Evolutionary conservation across 1,140 invertebrate species (phyloP).

Genomic region (Arion vulgaris): DNA sequence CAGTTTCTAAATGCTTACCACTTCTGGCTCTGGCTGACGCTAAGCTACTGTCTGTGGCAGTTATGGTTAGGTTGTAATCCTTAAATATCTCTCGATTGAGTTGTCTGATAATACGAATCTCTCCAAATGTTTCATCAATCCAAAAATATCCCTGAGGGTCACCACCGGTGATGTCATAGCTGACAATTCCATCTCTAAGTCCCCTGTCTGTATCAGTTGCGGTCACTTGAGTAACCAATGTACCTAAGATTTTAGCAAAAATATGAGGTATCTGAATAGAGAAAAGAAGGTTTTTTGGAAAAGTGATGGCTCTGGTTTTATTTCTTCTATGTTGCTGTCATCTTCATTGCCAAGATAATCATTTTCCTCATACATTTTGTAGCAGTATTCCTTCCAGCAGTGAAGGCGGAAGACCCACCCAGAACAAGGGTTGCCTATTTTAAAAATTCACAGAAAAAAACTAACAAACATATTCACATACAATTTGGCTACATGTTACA

Average conservation of each 20-base stretch:
- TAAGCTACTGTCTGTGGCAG: conserved; percentile 28
- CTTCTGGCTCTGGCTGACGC: not conserved
- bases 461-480: too few relatives aligned
- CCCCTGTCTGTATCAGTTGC: conserved; percentile 54
- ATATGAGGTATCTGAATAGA: too few relatives aligned
- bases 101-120: conserved; percentile 34
- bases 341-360: too few relatives aligned
- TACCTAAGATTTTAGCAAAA: too few relatives aligned
- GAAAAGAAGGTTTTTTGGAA: not conserved
- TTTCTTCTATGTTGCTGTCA: not conserved
- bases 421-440: too few relatives aligned
- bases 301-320: too few relatives aligned
- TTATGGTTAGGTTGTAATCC: conserved; percentile 31
- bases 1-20: not conserved
- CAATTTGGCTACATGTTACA: too few relatives aligned
- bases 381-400: too few relatives aligned
- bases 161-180: conserved; percentile 47
- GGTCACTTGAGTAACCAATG: conserved; percentile 42
- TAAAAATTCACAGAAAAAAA: too few relatives aligned
- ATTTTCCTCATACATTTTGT: too few relatives aligned
- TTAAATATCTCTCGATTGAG: conserved; percentile 47
- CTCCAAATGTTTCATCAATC: conserved; percentile 46
- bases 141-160: conserved; percentile 44
- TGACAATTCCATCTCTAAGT: conserved; percentile 44
- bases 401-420: too few relatives aligned